Evolutionary conservation across 1,140 invertebrate genomes (phyloP).

Genomic region (Lerema accius): DNA sequence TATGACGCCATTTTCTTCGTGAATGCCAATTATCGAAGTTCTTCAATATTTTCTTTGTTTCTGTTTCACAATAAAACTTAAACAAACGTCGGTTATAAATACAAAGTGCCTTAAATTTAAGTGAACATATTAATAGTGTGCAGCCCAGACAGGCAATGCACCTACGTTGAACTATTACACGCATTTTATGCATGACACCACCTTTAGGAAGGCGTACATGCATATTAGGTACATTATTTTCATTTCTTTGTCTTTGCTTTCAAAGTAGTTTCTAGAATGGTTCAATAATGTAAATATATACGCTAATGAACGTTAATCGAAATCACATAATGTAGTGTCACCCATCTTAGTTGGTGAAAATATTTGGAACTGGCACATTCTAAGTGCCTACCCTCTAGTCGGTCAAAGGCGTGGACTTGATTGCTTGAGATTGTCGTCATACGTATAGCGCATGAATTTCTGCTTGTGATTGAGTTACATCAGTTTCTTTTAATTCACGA

Average conservation of each 20-base stretch:
- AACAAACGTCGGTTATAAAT: constrained; percentile 32
- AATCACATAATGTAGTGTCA: background rate
- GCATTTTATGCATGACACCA: constrained; percentile 69
- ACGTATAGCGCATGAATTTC: background rate
- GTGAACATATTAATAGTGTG: constrained; percentile 18
- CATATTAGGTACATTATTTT: constrained; percentile 40
- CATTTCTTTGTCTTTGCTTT: constrained; percentile 28
- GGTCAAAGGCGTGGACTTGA: background rate
- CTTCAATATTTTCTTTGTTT: constrained; percentile 70
- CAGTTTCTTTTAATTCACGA: no score
- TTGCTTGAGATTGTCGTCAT: constrained; percentile 8
- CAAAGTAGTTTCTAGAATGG: constrained; percentile 15
- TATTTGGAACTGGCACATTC: constrained; percentile 9
- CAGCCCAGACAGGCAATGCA: constrained; percentile 22
- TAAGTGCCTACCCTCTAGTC: constrained; percentile 20
- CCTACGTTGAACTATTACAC: constrained; percentile 49
- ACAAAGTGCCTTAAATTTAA: constrained; percentile 31
- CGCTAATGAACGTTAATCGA: background rate
- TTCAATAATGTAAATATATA: background rate
- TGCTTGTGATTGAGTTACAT: no score
- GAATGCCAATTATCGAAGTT: constrained; percentile 80
- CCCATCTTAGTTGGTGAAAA: constrained; percentile 8
- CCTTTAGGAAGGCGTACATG: constrained; percentile 58
- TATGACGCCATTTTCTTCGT: constrained; percentile 83
- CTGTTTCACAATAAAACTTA: constrained; percentile 30